Evolutionary conservation across 2,888 invertebrate species (phyloP).

Genomic region (Cylloceria caligata): DNA sequence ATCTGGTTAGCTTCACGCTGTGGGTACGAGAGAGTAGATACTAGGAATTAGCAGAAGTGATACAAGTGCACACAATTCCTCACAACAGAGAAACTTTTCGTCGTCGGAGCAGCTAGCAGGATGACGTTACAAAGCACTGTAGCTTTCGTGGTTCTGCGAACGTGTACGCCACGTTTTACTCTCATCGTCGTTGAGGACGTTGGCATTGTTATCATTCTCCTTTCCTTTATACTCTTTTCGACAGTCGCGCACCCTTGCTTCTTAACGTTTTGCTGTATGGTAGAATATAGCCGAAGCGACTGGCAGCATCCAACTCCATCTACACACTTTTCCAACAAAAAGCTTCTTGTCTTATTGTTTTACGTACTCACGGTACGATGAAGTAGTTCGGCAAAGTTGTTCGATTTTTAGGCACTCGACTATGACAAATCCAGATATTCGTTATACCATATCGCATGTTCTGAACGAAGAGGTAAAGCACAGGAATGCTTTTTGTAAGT

Average conservation of each 20-base stretch:
- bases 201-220: constrained; percentile 33
- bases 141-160: constrained; percentile 9
- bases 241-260: constrained; percentile 1
- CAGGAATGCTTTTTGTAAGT: constrained; percentile 56
- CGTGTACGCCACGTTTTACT: constrained; percentile 25
- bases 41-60: constrained; percentile 9
- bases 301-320: constrained; percentile 4
- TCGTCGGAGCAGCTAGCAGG: constrained; percentile 19
- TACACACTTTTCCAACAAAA: constrained; percentile 26
- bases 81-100: constrained; percentile 17
- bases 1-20: constrained; percentile 3
- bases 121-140: constrained; percentile 43
- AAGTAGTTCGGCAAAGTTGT: constrained; percentile 58
- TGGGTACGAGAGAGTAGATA: background rate
- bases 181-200: constrained; percentile 33
- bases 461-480: constrained; percentile 47
- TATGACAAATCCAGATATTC: constrained; percentile 29
- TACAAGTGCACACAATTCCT: constrained; percentile 26
- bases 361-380: constrained; percentile 37
- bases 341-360: constrained; percentile 52
- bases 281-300: constrained; percentile 24
- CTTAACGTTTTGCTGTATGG: constrained; percentile 21
- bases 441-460: background rate
- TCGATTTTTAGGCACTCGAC: constrained; percentile 25
- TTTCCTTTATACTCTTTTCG: constrained; percentile 4